These are phyloP conservation scores for Steatocranus sp. DNA, from an alignment of 2,797 vertebrate genomes.

Conservation along the genomic window DNA sequence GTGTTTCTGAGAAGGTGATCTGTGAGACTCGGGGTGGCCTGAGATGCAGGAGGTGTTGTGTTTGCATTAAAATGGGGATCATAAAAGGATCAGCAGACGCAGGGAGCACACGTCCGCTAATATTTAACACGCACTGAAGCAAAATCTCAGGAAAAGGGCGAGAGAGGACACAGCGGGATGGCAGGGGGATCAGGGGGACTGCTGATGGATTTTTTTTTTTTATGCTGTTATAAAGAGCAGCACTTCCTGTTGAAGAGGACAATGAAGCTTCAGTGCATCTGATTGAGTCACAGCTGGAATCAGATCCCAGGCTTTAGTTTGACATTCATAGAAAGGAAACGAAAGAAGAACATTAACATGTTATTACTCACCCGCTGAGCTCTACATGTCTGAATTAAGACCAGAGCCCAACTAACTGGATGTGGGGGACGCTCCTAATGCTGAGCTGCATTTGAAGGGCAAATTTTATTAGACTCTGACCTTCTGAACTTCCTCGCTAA, in stretches of 20 bases:
- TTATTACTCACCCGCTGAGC: rapidly evolving
- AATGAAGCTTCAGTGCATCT: background rate
- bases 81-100: background rate
- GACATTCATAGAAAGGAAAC: background rate
- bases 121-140: constrained; percentile 12
- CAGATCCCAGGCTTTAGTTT: background rate
- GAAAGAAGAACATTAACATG: background rate
- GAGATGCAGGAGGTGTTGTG: background rate
- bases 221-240: constrained; percentile 5
- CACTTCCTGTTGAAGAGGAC: background rate
- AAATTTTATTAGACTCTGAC: background rate
- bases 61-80: background rate
- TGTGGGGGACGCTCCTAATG: rapidly evolving
- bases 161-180: constrained; percentile 38
- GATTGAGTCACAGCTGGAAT: background rate
- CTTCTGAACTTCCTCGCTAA: background rate
- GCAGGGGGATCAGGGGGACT: background rate
- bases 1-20: background rate
- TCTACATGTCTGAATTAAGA: background rate
- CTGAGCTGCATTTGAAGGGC: background rate
- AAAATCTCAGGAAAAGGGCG: constrained; percentile 34
- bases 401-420: rapidly evolving
- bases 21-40: background rate
- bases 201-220: too few species aligned
- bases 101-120: background rate